Percentiles rank a stretch among this genome's conserved stretches.
Evolutionary conservation across 2,888 invertebrate species (phyloP).

Genomic region (Athalia circularis): DNA sequence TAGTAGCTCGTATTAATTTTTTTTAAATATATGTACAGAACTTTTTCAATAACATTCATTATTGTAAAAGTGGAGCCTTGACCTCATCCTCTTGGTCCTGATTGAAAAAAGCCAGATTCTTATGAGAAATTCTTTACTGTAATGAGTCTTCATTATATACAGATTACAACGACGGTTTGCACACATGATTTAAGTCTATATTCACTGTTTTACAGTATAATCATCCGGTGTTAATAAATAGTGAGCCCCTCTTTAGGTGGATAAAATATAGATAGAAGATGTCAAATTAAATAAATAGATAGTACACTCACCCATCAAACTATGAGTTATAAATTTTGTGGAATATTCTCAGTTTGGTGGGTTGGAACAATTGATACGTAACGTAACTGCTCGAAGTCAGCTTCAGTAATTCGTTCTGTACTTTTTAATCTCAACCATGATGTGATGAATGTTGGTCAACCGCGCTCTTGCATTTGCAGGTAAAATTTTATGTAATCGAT

Average conservation of each 20-base stretch:
- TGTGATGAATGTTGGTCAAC: constrained; percentile 97
- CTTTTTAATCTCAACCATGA: constrained; percentile 99
- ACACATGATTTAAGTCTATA: not conserved
- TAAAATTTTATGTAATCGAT: constrained; percentile 95
- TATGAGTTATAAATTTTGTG: constrained; percentile 6
- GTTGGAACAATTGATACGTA: not conserved
- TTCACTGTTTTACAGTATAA: constrained; percentile 7
- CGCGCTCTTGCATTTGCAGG: constrained; percentile 91
- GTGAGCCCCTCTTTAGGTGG: not conserved
- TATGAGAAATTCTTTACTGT: not conserved
- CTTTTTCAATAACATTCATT: constrained; percentile 53
- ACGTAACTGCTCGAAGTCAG: not conserved
- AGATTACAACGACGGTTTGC: not conserved
- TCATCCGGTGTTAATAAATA: constrained; percentile 1
- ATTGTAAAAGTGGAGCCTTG: not conserved
- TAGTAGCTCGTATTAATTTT: constrained; percentile 56
- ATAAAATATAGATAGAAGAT: not conserved
- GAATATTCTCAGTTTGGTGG: constrained; percentile 4
- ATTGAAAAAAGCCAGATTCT: not conserved
- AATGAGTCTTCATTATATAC: constrained; percentile 22
- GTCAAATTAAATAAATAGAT: not conserved
- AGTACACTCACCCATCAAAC: not conserved
- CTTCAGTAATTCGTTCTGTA: constrained; percentile 95
- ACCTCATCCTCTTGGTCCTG: constrained; percentile 7
- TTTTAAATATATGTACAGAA: constrained; percentile 70